A percentile compares a stretch with the other conserved stretches of the same genome.
phyloP scores from a whole-genome alignment of 2,888 invertebrate genomes.

The Rhingia rostrata region DNA sequence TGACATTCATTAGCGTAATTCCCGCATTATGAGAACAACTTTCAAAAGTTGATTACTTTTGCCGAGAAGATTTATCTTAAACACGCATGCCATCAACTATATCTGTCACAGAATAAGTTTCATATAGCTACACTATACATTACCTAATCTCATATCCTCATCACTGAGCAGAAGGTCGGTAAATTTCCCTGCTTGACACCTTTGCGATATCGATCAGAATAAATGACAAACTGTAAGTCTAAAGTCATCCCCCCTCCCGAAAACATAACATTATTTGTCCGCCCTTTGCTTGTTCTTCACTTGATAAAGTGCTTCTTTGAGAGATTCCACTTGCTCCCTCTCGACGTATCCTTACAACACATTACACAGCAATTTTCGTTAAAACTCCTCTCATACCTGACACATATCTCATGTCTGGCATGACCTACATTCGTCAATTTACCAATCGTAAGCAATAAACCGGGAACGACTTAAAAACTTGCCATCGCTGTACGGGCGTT shows the following conservation, averaged over 20 bases:
- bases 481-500: neutral
- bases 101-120: no score
- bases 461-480: constrained; percentile 22
- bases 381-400: constrained; percentile 8
- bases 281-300: constrained; percentile 10
- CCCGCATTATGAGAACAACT: no score
- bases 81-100: no score
- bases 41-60: no score
- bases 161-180: neutral
- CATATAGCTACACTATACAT: no score
- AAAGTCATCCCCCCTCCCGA: neutral
- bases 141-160: neutral
- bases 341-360: neutral
- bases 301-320: neutral
- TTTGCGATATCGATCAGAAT: neutral
- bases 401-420: constrained; percentile 8
- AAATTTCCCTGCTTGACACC: constrained; percentile 13
- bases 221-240: neutral
- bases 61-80: no score
- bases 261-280: neutral
- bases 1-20: no score
- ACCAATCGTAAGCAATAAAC: constrained; percentile 42
- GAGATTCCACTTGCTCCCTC: neutral
- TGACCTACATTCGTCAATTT: constrained; percentile 41
- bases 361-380: constrained; percentile 18